phyloP scores from a whole-genome alignment of 2,113 vertebrate species.

The Dromiciops gliroides region DNA sequence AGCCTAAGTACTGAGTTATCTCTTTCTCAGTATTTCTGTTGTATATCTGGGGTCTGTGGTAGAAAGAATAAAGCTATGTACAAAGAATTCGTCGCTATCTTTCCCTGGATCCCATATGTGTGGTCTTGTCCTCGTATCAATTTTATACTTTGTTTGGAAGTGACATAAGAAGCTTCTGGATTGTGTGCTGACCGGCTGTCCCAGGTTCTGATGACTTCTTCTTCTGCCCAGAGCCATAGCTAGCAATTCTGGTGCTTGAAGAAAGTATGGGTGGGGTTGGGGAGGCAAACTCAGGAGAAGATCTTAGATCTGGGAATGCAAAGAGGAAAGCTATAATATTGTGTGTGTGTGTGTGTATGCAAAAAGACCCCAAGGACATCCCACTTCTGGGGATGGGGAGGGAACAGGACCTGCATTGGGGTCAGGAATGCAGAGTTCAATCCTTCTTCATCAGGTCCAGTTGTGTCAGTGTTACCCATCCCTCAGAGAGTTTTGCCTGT shows the following conservation, averaged over 20 bases:
- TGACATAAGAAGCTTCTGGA: background rate
- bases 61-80: background rate
- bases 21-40: background rate
- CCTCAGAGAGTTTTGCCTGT: background rate
- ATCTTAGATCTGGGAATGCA: background rate
- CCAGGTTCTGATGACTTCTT: background rate
- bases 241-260: background rate
- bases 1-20: background rate
- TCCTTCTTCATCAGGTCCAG: background rate
- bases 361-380: background rate
- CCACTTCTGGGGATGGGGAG: background rate
- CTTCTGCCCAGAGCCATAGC: background rate
- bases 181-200: background rate
- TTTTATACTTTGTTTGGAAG: background rate
- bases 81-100: background rate
- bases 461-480: background rate
- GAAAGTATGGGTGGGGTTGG: background rate
- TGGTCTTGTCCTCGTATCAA: background rate
- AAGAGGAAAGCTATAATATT: background rate
- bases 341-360: background rate
- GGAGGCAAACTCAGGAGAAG: background rate
- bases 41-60: accelerated
- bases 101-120: background rate
- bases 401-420: background rate
- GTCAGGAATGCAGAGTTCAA: background rate